Base-by-base conservation (phyloP, 2,797 vertebrate species). In the Eptatretus atami region DNA sequence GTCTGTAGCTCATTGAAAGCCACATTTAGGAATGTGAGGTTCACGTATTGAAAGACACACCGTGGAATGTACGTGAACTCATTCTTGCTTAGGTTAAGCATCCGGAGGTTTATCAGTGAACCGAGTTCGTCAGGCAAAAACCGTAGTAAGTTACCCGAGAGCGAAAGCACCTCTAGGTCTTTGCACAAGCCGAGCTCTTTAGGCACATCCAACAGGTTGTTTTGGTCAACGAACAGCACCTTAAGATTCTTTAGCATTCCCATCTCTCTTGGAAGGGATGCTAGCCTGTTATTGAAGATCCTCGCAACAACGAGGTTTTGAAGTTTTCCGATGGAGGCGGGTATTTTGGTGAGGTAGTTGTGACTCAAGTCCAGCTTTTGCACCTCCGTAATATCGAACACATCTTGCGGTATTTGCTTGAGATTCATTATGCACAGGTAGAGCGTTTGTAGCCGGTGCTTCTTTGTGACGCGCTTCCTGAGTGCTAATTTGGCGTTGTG, bases 51-150 rank as follows among this genome's bases (percentile, higher is more conserved):
- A 1, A 83, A 90, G 65, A 90, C 73, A 8, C 83, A 88, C 64
- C 74, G 65, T 0, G 85, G 85, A 67, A 93, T 73, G 65, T 83
- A 80, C 1, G 64, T 13, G 1, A 92, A 79, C 14, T 25, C 68
- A 68, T 94, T 94, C 74, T 84, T 77, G 67, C 85, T 93, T 44
- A 92, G 77, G 71, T 92, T 92, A 66, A 93, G 75, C 64, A 90
- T 88, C 69, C 67, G 75, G 54, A 93, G 71, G 2, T 67, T 71
- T 9, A 70, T 76, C 68, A 94, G 73, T 10, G 78, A 75, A 0
- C 76, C 75, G 8, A 85, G 74, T 53, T 75, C 76, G 44, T 73
- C 67, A 0, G 87, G 86, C 31, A 93, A 75, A 5, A 78, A 75
- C 0, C 77, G 75, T 57, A 94, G 70, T 66, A 74, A 72, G 70